Evolutionary conservation across 1,140 invertebrate species (phyloP).

Genomic region (Drosophila malerkotliana): DNA sequence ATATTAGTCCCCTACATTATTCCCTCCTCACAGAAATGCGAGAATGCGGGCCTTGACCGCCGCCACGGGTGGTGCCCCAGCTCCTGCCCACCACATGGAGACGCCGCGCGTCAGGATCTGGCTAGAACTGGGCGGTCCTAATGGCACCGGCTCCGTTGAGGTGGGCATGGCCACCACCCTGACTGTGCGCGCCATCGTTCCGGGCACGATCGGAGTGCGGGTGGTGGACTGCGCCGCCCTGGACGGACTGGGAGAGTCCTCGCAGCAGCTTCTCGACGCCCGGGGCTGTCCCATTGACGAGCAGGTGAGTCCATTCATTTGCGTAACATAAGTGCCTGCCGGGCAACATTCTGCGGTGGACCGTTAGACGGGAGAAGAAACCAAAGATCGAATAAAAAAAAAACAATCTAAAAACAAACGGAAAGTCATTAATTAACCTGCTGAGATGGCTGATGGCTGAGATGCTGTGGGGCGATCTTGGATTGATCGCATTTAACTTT

Average conservation of each 20-base stretch:
- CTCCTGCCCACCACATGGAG: slow-evolving; percentile 47
- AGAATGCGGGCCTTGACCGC: slow-evolving; percentile 74
- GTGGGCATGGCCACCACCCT: slow-evolving; percentile 90
- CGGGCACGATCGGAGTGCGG: slow-evolving; percentile 88
- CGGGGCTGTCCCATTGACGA: slow-evolving; percentile 89
- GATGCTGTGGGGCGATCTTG: slow-evolving; percentile 36
- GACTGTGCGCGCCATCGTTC: slow-evolving; percentile 88
- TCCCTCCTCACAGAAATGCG: slow-evolving; percentile 66
- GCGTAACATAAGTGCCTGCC: slow-evolving; percentile 42
- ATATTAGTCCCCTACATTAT: background rate
- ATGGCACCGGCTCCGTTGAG: slow-evolving; percentile 85
- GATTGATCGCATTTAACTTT: slow-evolving; percentile 56
- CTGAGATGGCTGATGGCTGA: slow-evolving; percentile 5
- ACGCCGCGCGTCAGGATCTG: slow-evolving; percentile 86
- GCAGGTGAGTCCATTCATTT: slow-evolving; percentile 83
- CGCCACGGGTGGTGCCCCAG: slow-evolving; percentile 1
- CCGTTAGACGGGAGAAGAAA: slow-evolving; percentile 18
- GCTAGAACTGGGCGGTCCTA: slow-evolving; percentile 87
- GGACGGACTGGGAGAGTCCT: slow-evolving; percentile 89
- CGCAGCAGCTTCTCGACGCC: slow-evolving; percentile 88
- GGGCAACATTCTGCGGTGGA: slow-evolving; percentile 35
- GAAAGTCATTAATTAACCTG: slow-evolving; percentile 61
- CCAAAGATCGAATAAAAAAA: slow-evolving; percentile 2
- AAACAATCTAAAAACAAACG: slow-evolving; percentile 24
- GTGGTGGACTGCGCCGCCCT: slow-evolving; percentile 90